A percentile compares a stretch with the other conserved stretches of the same genome.
phyloP scores from a whole-genome alignment of 64 coral and sea anemone species.

The Orbicella faveolata region DNA sequence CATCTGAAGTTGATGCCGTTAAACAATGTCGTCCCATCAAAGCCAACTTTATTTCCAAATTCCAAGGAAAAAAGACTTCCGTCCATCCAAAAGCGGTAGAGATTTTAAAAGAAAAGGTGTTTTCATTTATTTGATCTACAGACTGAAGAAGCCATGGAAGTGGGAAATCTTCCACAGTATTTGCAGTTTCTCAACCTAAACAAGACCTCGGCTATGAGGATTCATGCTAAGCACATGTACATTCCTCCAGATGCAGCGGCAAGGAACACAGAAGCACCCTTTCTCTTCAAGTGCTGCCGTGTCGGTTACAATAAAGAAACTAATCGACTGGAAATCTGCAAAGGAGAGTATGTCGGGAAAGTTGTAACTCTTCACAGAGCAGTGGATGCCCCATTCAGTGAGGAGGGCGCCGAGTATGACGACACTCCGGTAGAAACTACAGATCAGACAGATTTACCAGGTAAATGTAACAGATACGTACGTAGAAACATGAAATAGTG shows the following conservation, averaged over 20 bases:
- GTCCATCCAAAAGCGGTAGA: no score
- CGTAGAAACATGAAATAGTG: no score
- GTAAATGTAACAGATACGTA: no score
- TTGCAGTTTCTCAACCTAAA: no score
- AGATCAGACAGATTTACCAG: not conserved
- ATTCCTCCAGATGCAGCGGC: not conserved
- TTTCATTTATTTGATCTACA: not conserved
- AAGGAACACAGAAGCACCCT: not conserved
- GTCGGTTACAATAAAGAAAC: not conserved
- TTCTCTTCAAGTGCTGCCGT: conserved; percentile 23
- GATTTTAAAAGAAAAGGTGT: no score
- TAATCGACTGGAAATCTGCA: not conserved
- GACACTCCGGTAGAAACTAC: not conserved
- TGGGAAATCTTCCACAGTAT: no score
- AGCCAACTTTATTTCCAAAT: no score
- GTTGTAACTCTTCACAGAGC: not conserved
- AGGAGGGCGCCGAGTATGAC: not conserved
- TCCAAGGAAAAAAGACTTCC: no score
- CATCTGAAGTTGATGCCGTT: no score
- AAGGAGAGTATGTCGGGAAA: conserved; percentile 14
- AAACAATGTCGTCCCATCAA: no score
- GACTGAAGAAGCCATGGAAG: not conserved
- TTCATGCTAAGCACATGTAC: no score
- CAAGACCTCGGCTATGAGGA: no score
- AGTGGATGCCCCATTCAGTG: not conserved